Percentiles rank a stretch among this genome's conserved stretches.
Evolutionary conservation across 2,888 invertebrate species (phyloP).

Genomic region (Dasypolia templi): DNA sequence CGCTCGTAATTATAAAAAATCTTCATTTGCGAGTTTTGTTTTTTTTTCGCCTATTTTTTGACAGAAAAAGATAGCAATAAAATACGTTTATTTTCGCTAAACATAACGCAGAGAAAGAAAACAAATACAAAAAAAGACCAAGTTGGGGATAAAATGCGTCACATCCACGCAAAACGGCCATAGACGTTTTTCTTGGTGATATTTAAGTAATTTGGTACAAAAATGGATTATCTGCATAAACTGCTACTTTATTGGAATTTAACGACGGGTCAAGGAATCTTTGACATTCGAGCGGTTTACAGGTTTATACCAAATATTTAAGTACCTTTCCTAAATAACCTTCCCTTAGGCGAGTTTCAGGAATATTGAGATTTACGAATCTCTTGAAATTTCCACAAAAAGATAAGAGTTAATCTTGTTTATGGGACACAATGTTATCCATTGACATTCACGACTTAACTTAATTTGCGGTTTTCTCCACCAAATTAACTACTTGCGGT

Average conservation of each 20-base stretch:
- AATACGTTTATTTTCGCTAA: no score
- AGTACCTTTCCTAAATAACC: background rate
- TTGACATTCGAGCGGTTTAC: background rate
- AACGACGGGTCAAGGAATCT: background rate
- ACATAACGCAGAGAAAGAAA: no score
- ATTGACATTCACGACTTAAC: no score
- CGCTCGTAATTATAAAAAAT: slow-evolving; percentile 57
- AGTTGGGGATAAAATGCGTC: no score
- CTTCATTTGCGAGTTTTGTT: slow-evolving; percentile 35
- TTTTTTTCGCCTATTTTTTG: no score
- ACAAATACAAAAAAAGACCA: no score
- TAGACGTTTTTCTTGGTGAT: no score
- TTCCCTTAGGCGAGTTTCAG: background rate
- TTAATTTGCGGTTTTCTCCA: no score
- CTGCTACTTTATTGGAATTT: background rate
- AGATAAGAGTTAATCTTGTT: background rate
- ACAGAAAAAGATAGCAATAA: no score
- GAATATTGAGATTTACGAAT: background rate
- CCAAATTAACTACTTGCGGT: background rate
- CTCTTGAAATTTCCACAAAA: background rate
- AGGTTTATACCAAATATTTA: background rate
- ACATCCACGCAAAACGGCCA: no score
- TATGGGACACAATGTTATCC: no score
- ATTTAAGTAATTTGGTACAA: slow-evolving; percentile 5
- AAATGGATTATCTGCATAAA: background rate